Evolutionary conservation across 2,888 invertebrate genomes (phyloP).

Genomic region (Danaus chrysippus): DNA sequence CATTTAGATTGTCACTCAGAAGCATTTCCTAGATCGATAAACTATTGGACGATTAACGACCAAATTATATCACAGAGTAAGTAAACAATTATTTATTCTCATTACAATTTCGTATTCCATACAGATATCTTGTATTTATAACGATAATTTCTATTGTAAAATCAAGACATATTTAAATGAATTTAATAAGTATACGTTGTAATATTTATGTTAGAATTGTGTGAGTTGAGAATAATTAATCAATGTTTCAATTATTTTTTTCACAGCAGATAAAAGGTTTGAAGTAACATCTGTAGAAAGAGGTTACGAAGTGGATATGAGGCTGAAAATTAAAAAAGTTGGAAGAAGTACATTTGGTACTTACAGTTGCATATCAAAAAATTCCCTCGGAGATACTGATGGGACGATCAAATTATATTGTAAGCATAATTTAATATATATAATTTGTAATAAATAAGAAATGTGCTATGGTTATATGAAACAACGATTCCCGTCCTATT

Average conservation of each 20-base stretch:
- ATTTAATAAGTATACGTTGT: too few relatives aligned
- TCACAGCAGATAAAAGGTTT: slow-evolving; percentile 74
- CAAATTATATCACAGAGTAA: slow-evolving; percentile 85
- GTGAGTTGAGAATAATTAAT: background rate
- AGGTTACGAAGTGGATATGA: slow-evolving; percentile 86
- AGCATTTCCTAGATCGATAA: slow-evolving; percentile 87
- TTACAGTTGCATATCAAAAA: slow-evolving; percentile 86
- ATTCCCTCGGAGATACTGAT: slow-evolving; percentile 85
- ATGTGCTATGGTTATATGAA: too few relatives aligned
- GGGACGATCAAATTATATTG: slow-evolving; percentile 86
- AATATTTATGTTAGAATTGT: background rate
- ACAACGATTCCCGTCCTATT: too few relatives aligned
- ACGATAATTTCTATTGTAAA: too few relatives aligned
- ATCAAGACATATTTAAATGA: too few relatives aligned
- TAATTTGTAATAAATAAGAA: too few relatives aligned
- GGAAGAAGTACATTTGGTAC: slow-evolving; percentile 81
- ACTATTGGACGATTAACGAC: slow-evolving; percentile 87
- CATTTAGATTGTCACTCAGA: slow-evolving; percentile 87
- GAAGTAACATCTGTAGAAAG: slow-evolving; percentile 75
- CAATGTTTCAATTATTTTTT: slow-evolving; percentile 23
- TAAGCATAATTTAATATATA: slow-evolving; percentile 62
- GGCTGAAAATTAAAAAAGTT: slow-evolving; percentile 82
- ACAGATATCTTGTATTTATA: too few relatives aligned
- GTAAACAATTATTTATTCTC: slow-evolving; percentile 33
- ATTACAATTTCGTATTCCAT: slow-evolving; percentile 1